Conservation (phyloP, 1,140 invertebrate species). For the Bombus huntii region DNA sequence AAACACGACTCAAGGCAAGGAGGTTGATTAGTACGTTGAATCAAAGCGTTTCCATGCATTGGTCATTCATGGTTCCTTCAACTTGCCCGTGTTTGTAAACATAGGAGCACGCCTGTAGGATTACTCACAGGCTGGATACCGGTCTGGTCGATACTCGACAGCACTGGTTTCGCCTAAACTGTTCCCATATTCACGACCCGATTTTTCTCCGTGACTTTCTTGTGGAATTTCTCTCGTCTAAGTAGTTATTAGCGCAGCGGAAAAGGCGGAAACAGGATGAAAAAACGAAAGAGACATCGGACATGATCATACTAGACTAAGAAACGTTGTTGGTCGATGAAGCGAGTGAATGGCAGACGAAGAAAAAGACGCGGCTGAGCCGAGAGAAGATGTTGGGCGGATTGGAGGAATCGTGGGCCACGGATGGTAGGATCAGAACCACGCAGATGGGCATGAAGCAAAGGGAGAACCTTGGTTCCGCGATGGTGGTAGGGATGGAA, state of each 20-base stretch:
- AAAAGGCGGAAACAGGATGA: background rate
- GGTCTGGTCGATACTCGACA: conserved; percentile 49
- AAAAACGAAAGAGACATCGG: background rate
- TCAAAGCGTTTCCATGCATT: conserved; percentile 52
- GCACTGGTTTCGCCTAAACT: conserved; percentile 63
- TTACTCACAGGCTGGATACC: conserved; percentile 72
- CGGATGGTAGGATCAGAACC: conserved; percentile 52
- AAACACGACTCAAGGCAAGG: background rate
- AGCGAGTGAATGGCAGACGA: conserved; percentile 27
- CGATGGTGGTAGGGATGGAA: conserved; percentile 80
- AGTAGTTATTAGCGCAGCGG: conserved; percentile 20
- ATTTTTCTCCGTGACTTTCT: conserved; percentile 22
- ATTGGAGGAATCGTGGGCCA: conserved; percentile 66
- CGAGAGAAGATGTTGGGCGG: conserved; percentile 59
- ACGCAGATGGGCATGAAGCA: conserved; percentile 63
- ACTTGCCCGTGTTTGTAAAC: conserved; percentile 79
- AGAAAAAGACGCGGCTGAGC: conserved; percentile 44
- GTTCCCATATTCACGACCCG: conserved; percentile 44
- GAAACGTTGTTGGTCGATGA: conserved; percentile 31
- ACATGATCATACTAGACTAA: conserved; percentile 6
- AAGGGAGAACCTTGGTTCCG: conserved; percentile 72
- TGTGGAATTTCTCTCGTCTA: background rate
- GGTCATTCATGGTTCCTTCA: conserved; percentile 77
- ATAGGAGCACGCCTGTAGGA: conserved; percentile 70
- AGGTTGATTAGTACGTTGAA: background rate